Percentiles rank a stretch among this genome's conserved stretches.
phyloP scores from a whole-genome alignment of 2,888 invertebrate genomes.

The Eupelmus urozonus region DNA sequence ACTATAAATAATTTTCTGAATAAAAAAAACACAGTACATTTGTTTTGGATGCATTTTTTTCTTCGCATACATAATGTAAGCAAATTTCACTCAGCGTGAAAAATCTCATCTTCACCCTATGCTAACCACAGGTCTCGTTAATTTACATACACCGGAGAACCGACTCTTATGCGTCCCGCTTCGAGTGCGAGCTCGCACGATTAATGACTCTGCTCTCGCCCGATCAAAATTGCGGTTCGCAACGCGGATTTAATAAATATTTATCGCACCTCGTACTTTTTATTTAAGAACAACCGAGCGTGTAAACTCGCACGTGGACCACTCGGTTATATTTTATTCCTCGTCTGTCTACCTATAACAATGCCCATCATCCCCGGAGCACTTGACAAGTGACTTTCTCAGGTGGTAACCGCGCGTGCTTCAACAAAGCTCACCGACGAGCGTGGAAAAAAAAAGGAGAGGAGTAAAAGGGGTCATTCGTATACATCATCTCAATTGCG shows the following conservation, averaged over 20 bases:
- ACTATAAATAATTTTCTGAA: too few relatives aligned
- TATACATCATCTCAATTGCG: conserved; percentile 56
- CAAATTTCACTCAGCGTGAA: conserved; percentile 31
- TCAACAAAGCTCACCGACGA: conserved; percentile 22
- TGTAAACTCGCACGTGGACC: conserved; percentile 35
- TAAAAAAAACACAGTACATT: too few relatives aligned
- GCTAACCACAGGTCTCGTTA: conserved; percentile 33
- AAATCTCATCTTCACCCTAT: conserved; percentile 26
- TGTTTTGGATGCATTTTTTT: not conserved
- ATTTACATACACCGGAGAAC: conserved; percentile 44
- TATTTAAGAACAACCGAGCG: conserved; percentile 18
- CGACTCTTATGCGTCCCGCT: not conserved
- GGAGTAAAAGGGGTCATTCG: conserved; percentile 31
- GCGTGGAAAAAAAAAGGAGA: not conserved
- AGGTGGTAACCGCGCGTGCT: conserved; percentile 40
- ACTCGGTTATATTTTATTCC: conserved; percentile 18
- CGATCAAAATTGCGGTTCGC: conserved; percentile 41
- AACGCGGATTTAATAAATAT: conserved; percentile 56
- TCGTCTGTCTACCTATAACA: not conserved
- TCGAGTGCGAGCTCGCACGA: conserved; percentile 17
- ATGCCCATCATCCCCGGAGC: not conserved
- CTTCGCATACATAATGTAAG: not conserved
- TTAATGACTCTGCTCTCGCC: conserved; percentile 44
- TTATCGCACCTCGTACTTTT: conserved; percentile 40
- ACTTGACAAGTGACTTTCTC: conserved; percentile 55